Percentiles rank a stretch among this genome's conserved stretches.
phyloP scores from a whole-genome alignment of 2,888 invertebrate species.

The Agrilus cyanescens region DNA sequence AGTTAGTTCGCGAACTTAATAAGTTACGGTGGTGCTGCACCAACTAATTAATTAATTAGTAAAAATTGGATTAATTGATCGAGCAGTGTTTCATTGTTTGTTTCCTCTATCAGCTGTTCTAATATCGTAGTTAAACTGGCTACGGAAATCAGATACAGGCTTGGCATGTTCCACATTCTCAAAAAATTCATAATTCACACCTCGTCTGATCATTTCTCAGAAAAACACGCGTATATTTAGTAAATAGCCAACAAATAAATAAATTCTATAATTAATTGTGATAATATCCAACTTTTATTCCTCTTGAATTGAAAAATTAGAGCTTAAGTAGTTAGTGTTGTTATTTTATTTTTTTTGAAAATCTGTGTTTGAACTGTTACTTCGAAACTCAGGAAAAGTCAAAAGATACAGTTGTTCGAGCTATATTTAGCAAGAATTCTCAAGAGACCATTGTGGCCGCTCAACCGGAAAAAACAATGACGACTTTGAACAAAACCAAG shows the following conservation, averaged over 20 bases:
- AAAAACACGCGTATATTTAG: conserved; percentile 31
- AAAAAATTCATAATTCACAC: conserved; percentile 65
- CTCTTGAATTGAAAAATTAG: too few relatives aligned
- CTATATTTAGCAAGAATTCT: conserved; percentile 2
- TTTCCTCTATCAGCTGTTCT: too few relatives aligned
- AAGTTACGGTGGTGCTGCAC: too few relatives aligned
- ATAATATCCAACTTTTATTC: too few relatives aligned
- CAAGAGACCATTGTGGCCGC: conserved; percentile 5
- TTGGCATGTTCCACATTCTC: conserved; percentile 67
- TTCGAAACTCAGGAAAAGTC: conserved; percentile 9
- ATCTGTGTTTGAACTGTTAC: conserved; percentile 12
- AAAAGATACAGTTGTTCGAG: conserved; percentile 6
- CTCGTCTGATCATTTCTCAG: conserved; percentile 68
- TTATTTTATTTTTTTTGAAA: too few relatives aligned
- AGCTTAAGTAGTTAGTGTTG: too few relatives aligned
- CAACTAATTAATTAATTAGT: too few relatives aligned
- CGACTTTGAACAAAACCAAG: conserved; percentile 4
- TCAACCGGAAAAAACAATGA: conserved; percentile 11
- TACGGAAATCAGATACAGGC: conserved; percentile 48
- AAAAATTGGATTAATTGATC: too few relatives aligned
- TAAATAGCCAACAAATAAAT: conserved; percentile 2
- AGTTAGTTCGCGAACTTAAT: too few relatives aligned
- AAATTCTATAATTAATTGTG: too few relatives aligned
- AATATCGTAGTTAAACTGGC: conserved; percentile 37
- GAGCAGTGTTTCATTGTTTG: too few relatives aligned